These are phyloP conservation scores for Capromys pilorides DNA, from an alignment of 2,797 vertebrate species.

Conservation along the genomic window DNA sequence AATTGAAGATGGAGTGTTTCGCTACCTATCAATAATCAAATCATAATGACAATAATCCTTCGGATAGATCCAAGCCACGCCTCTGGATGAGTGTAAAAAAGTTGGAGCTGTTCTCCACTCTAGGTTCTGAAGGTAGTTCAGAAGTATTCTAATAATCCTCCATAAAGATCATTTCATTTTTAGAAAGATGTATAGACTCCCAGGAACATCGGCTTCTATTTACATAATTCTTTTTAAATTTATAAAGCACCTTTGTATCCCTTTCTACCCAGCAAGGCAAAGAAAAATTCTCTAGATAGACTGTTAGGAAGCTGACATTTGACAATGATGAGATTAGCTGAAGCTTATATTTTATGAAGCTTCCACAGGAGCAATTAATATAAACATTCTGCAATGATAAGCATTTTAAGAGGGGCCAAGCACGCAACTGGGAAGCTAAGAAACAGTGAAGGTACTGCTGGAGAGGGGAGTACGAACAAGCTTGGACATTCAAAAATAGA, in stretches of 20 bases:
- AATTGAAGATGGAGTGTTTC: background rate
- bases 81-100: background rate
- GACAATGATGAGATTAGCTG: conserved; percentile 50
- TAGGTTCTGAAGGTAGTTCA: background rate
- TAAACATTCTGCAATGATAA: conserved; percentile 46
- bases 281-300: conserved; percentile 15
- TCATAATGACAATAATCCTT: background rate
- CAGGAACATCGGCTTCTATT: background rate
- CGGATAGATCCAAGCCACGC: background rate
- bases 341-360: conserved; percentile 44
- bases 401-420: conserved; percentile 65
- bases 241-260: conserved; percentile 22
- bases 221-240: background rate
- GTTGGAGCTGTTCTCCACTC: background rate
- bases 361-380: conserved; percentile 66
- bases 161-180: background rate
- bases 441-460: background rate
- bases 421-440: background rate
- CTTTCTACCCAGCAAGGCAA: conserved; percentile 46
- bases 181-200: background rate
- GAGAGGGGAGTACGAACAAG: background rate
- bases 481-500: conserved; percentile 50
- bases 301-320: conserved; percentile 38
- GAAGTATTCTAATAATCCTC: background rate
- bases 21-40: background rate